These are phyloP conservation scores for Epinephelus malabaricus DNA, from an alignment of 2,797 vertebrate genomes.

Conservation along the genomic window DNA sequence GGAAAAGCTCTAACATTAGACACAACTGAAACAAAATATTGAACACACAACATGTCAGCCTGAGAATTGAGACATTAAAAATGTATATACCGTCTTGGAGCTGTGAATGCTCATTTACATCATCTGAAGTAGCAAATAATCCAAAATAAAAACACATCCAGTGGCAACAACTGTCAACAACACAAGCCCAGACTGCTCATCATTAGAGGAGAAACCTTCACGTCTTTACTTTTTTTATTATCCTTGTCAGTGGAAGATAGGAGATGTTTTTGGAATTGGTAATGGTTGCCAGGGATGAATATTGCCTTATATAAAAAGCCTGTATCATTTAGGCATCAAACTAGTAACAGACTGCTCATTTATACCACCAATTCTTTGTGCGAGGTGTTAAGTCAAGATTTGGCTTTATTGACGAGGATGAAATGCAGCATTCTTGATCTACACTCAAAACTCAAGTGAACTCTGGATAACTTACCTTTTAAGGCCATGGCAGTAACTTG, in stretches of 20 bases:
- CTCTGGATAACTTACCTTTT: slow-evolving; percentile 57
- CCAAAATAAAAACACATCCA: slow-evolving; percentile 15
- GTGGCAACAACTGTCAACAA: slow-evolving; percentile 15
- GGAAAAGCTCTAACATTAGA: slow-evolving; percentile 2
- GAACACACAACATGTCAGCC: background rate
- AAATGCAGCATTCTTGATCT: slow-evolving; percentile 40
- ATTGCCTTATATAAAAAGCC: slow-evolving; percentile 39
- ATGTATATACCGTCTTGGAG: background rate
- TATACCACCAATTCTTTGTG: slow-evolving; percentile 36
- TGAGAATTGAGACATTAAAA: background rate
- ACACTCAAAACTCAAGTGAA: slow-evolving; percentile 45
- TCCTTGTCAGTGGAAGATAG: slow-evolving; percentile 47
- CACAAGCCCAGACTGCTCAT: background rate
- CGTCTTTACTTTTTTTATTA: slow-evolving; percentile 44
- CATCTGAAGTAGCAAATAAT: slow-evolving; percentile 13
- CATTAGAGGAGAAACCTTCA: slow-evolving; percentile 18
- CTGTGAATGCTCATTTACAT: slow-evolving; percentile 8
- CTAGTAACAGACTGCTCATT: slow-evolving; percentile 17
- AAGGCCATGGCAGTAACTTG: slow-evolving; percentile 35
- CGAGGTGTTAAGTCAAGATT: slow-evolving; percentile 14
- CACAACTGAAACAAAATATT: background rate
- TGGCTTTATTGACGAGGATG: slow-evolving; percentile 20
- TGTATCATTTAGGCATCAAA: slow-evolving; percentile 21
- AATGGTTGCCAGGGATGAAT: slow-evolving; percentile 40
- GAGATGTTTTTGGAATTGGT: slow-evolving; percentile 54